Percentiles rank a stretch among this genome's conserved stretches.
Evolutionary conservation across 2,113 vertebrate genomes (phyloP).

Genomic region (Callipepla squamata): DNA sequence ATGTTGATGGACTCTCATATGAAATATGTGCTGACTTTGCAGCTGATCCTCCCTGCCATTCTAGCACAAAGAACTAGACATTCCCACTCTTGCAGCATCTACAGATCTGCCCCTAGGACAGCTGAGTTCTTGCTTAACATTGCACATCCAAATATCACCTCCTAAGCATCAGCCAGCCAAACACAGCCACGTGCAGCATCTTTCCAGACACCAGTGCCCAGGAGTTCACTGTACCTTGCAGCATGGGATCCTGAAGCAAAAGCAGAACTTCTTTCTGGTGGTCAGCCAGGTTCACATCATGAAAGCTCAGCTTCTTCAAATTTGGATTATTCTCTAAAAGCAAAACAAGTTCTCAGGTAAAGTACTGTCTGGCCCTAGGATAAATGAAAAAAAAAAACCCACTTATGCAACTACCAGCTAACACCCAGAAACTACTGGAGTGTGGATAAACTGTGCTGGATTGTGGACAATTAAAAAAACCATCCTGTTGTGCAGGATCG

Average conservation of each 20-base stretch:
- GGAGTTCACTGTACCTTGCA: conserved; percentile 79
- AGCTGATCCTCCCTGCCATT: not conserved
- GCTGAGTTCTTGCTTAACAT: not conserved
- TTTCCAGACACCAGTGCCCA: not conserved
- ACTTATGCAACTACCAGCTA: not conserved
- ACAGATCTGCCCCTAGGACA: not conserved
- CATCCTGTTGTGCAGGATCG: not conserved
- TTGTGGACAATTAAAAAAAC: not conserved
- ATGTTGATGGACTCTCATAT: not conserved
- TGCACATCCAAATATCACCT: not conserved
- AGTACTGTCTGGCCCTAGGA: not conserved
- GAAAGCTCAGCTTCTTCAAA: conserved; percentile 82
- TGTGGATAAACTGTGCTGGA: not conserved
- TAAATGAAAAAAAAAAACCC: not conserved
- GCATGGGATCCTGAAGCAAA: conserved; percentile 79
- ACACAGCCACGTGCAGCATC: not conserved
- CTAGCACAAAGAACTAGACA: not conserved
- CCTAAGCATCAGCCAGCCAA: not conserved
- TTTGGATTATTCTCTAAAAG: conserved; percentile 76
- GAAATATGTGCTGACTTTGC: not conserved
- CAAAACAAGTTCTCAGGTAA: conserved; percentile 8
- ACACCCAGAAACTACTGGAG: not conserved
- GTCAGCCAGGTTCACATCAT: conserved; percentile 85
- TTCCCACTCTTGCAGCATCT: not conserved
- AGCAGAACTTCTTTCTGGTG: conserved; percentile 84